Percentiles rank a stretch among this genome's conserved stretches.
phyloP scores from a whole-genome alignment of 2,113 vertebrate species.

The Pollachius pollachius region DNA sequence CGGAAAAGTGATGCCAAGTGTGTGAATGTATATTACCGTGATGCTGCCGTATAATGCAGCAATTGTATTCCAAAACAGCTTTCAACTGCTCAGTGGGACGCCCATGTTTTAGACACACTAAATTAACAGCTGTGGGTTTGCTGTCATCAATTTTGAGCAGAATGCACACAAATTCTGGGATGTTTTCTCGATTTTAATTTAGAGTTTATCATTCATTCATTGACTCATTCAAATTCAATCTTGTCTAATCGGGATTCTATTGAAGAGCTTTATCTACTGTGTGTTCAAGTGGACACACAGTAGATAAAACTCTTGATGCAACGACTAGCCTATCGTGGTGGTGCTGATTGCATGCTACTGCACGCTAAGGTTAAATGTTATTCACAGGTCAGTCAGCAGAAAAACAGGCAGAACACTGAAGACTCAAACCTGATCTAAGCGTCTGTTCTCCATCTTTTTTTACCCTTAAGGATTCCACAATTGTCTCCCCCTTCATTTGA shows the following conservation, averaged over 20 bases:
- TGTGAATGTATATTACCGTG: slow-evolving; percentile 60
- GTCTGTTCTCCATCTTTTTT: slow-evolving; percentile 8
- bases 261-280: slow-evolving; percentile 30
- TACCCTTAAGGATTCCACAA: slow-evolving; percentile 18
- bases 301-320: no score
- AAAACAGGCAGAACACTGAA: slow-evolving; percentile 2
- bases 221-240: slow-evolving; percentile 35
- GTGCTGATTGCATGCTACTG: no score
- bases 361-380: no score
- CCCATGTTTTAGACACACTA: no score
- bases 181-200: slow-evolving; percentile 32
- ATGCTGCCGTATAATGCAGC: no score
- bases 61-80: no score
- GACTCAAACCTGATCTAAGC: slow-evolving; percentile 9
- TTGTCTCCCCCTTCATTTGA: slow-evolving; percentile 25
- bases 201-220: slow-evolving; percentile 27
- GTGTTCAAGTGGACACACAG: not conserved
- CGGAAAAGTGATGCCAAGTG: slow-evolving; percentile 58
- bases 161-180: slow-evolving; percentile 33
- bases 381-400: not conserved
- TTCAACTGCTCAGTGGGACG: no score
- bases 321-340: no score
- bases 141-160: slow-evolving; percentile 39
- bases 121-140: slow-evolving; percentile 58
- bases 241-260: slow-evolving; percentile 35